Conservation (phyloP, 2,888 invertebrate genomes). For the Xestoiulus laeticollis region DNA sequence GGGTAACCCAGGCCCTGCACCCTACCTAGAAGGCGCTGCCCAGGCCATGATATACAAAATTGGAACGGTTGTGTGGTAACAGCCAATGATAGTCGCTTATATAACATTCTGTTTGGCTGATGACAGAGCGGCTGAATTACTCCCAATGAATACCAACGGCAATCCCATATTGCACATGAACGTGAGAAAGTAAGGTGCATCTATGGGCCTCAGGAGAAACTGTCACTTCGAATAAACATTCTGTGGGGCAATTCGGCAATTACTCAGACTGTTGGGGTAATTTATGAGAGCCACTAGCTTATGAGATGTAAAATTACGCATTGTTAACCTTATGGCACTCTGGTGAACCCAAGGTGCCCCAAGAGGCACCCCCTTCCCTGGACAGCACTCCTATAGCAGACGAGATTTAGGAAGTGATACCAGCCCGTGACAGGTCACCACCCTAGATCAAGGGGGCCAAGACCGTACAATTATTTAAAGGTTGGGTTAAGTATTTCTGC, state of each 20-base stretch:
- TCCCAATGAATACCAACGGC: not conserved
- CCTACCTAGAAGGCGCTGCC: constrained; percentile 18
- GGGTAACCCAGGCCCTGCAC: constrained; percentile 14
- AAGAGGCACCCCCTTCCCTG: not conserved
- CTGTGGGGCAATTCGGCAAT: not conserved
- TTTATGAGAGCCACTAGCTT: constrained; percentile 18
- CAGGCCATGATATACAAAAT: not conserved
- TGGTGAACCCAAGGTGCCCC: constrained; percentile 24
- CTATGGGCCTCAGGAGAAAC: not conserved
- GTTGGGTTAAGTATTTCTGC: constrained; percentile 4
- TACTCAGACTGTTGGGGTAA: not conserved
- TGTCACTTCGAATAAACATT: constrained; percentile 7
- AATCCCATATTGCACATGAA: constrained; percentile 28
- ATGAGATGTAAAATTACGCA: constrained; percentile 8
- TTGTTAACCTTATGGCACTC: constrained; percentile 23
- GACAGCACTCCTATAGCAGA: constrained; percentile 30
- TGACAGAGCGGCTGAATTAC: not conserved
- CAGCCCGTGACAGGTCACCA: not conserved
- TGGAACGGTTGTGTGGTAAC: not conserved
- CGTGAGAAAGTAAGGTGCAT: constrained; percentile 21
- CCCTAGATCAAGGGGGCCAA: not conserved
- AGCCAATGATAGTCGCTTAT: constrained; percentile 4
- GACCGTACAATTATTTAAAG: constrained; percentile 8
- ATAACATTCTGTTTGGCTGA: not conserved
- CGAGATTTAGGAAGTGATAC: constrained; percentile 3